Conservation (phyloP, 2,888 invertebrate genomes). For the Morpho achilles region DNA sequence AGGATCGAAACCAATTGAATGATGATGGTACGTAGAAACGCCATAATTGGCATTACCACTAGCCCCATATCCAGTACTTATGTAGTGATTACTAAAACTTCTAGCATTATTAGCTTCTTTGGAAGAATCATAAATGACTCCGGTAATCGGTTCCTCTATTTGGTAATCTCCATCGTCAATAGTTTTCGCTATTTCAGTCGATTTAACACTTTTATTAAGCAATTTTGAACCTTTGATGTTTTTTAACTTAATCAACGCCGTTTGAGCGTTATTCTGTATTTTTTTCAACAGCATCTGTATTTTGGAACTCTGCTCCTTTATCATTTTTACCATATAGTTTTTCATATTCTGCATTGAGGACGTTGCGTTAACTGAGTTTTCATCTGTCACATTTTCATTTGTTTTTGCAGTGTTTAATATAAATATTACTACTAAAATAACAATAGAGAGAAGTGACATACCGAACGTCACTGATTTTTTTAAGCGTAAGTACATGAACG, state of each 20-base stretch:
- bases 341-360: slow-evolving; percentile 52
- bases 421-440: slow-evolving; percentile 48
- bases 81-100: slow-evolving; percentile 54
- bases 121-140: slow-evolving; percentile 29
- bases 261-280: slow-evolving; percentile 61
- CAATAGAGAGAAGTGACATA: slow-evolving; percentile 58
- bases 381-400: slow-evolving; percentile 32
- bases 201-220: slow-evolving; percentile 13
- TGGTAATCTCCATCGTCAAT: slow-evolving; percentile 40
- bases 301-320: slow-evolving; percentile 63
- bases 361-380: slow-evolving; percentile 30
- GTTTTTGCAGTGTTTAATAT: slow-evolving; percentile 47
- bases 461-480: slow-evolving; percentile 38
- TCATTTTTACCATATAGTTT: slow-evolving; percentile 52
- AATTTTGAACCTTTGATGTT: slow-evolving; percentile 36
- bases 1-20: slow-evolving; percentile 75
- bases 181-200: slow-evolving; percentile 14
- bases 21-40: slow-evolving; percentile 61
- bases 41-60: slow-evolving; percentile 53
- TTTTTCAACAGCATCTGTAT: slow-evolving; percentile 58
- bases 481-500: slow-evolving; percentile 54
- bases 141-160: slow-evolving; percentile 52
- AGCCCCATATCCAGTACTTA: slow-evolving; percentile 52
- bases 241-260: slow-evolving; percentile 55
- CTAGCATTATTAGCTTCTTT: slow-evolving; percentile 36